Conservation (phyloP, 2,113 vertebrate genomes). For the Nasalis larvatus region DNA sequence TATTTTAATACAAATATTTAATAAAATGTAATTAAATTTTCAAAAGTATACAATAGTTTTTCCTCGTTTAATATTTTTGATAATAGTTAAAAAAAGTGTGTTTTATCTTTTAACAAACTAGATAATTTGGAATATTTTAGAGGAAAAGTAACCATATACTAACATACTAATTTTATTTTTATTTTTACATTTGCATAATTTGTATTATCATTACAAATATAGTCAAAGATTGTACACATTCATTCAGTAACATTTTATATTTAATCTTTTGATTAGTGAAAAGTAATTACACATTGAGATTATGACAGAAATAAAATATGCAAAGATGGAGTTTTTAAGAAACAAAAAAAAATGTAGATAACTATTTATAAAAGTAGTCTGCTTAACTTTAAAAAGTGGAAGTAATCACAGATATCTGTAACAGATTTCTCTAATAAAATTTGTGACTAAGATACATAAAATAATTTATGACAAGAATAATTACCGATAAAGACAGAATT, state of each 20-base stretch:
- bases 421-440: not conserved
- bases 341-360: not conserved
- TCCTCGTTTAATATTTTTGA: not conserved
- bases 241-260: not conserved
- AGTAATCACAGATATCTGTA: not conserved
- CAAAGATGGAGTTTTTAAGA: not conserved
- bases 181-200: not conserved
- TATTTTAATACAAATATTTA: not conserved
- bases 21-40: not conserved
- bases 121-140: not conserved
- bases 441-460: not conserved
- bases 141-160: not conserved
- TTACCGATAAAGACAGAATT: not conserved
- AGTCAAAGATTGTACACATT: not conserved
- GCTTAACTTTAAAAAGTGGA: not conserved
- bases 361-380: not conserved
- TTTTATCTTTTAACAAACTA: not conserved
- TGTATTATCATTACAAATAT: not conserved
- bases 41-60: not conserved
- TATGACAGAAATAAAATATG: not conserved
- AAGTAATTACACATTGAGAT: not conserved
- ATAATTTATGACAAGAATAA: not conserved
- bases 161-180: not conserved
- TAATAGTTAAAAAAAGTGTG: not conserved
- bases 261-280: not conserved